phyloP scores from a whole-genome alignment of 2,113 vertebrate species.

The Mungos mungo region DNA sequence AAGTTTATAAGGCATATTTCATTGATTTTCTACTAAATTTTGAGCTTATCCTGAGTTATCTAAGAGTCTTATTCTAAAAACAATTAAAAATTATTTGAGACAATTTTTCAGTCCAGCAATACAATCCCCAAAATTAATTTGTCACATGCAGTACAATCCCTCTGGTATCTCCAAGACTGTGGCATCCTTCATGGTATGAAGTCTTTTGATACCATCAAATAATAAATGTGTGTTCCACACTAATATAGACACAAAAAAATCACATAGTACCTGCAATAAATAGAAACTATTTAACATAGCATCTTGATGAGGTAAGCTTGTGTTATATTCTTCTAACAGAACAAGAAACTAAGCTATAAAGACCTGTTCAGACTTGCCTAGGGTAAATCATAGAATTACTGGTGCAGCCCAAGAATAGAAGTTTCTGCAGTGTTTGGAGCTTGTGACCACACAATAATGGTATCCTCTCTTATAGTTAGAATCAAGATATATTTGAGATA shows the following conservation, averaged over 20 bases:
- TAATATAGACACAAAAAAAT: slow-evolving; percentile 40
- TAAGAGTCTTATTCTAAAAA: slow-evolving; percentile 4
- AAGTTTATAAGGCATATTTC: background rate
- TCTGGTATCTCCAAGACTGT: background rate
- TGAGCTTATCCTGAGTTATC: background rate
- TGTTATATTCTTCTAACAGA: background rate
- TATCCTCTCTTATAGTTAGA: background rate
- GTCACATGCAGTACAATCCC: background rate
- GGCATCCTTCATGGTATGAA: background rate
- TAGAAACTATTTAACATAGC: slow-evolving; percentile 47
- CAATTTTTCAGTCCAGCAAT: background rate
- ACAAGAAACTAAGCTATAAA: background rate
- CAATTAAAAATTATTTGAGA: background rate
- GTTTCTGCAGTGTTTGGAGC: background rate
- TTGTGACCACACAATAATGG: background rate
- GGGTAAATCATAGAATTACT: background rate
- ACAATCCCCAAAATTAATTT: background rate
- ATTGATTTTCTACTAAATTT: background rate
- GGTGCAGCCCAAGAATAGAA: background rate
- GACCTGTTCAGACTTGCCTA: slow-evolving; percentile 39
- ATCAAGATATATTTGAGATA: background rate
- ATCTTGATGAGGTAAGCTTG: slow-evolving; percentile 3
- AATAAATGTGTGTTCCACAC: background rate
- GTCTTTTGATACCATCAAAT: background rate
- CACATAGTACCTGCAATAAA: background rate